Conservation (phyloP, 2,888 invertebrate species). For the Cordilura impudica region DNA sequence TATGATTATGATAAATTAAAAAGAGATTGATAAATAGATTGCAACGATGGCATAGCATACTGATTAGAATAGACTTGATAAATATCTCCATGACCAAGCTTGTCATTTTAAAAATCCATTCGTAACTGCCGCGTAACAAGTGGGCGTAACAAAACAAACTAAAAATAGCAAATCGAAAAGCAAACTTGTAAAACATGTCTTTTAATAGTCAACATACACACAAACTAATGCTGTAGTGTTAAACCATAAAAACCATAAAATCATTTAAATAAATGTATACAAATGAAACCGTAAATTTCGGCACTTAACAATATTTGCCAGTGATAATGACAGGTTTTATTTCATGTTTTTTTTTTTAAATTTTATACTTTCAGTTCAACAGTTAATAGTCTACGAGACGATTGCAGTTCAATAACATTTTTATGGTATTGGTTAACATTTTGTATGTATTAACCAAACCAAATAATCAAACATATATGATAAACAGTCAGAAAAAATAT, state of each 20-base stretch:
- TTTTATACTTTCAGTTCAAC: background rate
- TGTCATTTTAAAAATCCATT: slow-evolving; percentile 21
- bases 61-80: background rate
- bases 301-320: background rate
- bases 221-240: too few species aligned
- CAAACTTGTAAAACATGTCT: slow-evolving; percentile 7
- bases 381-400: background rate
- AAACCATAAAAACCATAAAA: slow-evolving; percentile 35
- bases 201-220: background rate
- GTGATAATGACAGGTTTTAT: background rate
- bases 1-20: slow-evolving; percentile 42
- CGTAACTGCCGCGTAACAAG: background rate
- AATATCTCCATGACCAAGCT: slow-evolving; percentile 1
- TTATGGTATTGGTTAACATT: slow-evolving; percentile 21
- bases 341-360: slow-evolving; percentile 15
- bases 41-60: background rate
- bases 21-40: background rate
- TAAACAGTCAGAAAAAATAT: slow-evolving; percentile 9
- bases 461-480: background rate
- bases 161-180: slow-evolving; percentile 6
- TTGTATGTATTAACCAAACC: too few species aligned
- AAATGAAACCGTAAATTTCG: slow-evolving; percentile 26
- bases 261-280: background rate
- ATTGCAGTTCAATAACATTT: slow-evolving; percentile 53
- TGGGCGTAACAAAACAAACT: slow-evolving; percentile 14